Base-by-base conservation (phyloP, 2,113 vertebrate genomes). In the Xyrauchen texanus region DNA sequence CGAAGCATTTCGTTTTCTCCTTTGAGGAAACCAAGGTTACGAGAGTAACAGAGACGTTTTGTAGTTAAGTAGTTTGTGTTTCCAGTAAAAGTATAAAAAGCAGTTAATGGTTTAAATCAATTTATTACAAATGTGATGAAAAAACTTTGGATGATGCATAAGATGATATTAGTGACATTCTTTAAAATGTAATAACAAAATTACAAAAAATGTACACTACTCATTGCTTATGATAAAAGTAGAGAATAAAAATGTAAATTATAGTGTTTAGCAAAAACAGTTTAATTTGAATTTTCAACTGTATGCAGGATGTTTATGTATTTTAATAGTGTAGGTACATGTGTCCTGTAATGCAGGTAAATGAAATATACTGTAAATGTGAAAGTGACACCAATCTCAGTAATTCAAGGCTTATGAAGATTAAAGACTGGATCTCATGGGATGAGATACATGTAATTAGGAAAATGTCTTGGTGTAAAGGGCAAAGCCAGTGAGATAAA, bases 61-160 rank as follows among this genome's bases (percentile, higher is more conserved):
- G 21, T 34, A 34, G 21, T 34, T 34, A 34, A 34, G 21, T 34
- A 34, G 21, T 34, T 34, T 34, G 21, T 34, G 21, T 34, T 34
- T 34, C 47, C 21, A 49, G 4, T 8, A 49, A 49, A 0, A 49
- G 47, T 5, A n/a, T 0, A 15, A 15, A 34, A 7, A 2, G 55
- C 5, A 58, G 13, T 58, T 58, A 7, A 58, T 58, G 9, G 66
- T 9, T 68, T 21, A 52, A 68, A 68, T 58, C 55, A 58, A 58
- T 68, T 11, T 68, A 68, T 34, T 52, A 68, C 66, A 68, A 68
- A 68, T 68, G 47, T 51, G 46, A 68, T 68, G 13, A 51, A 51
- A 68, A 67, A 13, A 47, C 46, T 68, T 68, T 58, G 13, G 12
- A 15, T 34, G 21, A 34, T 58, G 55, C 3, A 68, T 11, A 51